A percentile compares a stretch with the other conserved stretches of the same genome.
Evolutionary conservation across 2,888 invertebrate genomes (phyloP).

Genomic region (Drosophila phalerata): DNA sequence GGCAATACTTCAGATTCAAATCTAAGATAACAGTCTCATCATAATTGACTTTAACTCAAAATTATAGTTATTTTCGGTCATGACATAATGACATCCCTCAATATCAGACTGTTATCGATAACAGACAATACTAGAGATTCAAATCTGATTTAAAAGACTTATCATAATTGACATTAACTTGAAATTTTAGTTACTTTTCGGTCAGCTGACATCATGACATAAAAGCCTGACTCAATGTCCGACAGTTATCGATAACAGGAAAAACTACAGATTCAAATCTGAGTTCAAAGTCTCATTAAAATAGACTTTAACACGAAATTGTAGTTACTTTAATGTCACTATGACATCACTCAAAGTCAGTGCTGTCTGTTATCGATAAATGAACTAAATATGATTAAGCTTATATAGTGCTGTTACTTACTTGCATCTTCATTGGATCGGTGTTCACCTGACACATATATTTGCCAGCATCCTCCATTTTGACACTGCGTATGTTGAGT

Average conservation of each 20-base stretch:
- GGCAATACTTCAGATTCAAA: too few relatives aligned
- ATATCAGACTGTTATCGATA: not conserved
- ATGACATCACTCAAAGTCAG: not conserved
- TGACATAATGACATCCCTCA: too few relatives aligned
- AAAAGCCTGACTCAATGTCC: not conserved
- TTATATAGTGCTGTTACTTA: slow-evolving; percentile 82
- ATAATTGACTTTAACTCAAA: too few relatives aligned
- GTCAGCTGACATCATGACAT: too few relatives aligned
- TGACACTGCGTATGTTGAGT: slow-evolving; percentile 93
- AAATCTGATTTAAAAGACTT: not conserved
- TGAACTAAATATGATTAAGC: not conserved
- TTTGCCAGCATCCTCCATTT: slow-evolving; percentile 94
- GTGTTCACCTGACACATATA: slow-evolving; percentile 99
- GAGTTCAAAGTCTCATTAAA: too few relatives aligned
- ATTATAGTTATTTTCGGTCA: not conserved
- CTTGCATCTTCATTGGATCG: slow-evolving; percentile 97
- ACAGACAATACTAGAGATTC: not conserved
- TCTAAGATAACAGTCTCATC: too few relatives aligned
- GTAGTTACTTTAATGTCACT: too few relatives aligned
- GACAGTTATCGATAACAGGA: not conserved
- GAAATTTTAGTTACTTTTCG: too few relatives aligned
- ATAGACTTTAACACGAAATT: too few relatives aligned
- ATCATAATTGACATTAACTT: not conserved
- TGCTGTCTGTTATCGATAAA: slow-evolving; percentile 22
- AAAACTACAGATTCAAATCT: too few relatives aligned